Percentiles rank a stretch among this genome's conserved stretches.
These are phyloP conservation scores for Paraplagusia blochii DNA, from an alignment of 2,113 vertebrate species.

Conservation along the genomic window DNA sequence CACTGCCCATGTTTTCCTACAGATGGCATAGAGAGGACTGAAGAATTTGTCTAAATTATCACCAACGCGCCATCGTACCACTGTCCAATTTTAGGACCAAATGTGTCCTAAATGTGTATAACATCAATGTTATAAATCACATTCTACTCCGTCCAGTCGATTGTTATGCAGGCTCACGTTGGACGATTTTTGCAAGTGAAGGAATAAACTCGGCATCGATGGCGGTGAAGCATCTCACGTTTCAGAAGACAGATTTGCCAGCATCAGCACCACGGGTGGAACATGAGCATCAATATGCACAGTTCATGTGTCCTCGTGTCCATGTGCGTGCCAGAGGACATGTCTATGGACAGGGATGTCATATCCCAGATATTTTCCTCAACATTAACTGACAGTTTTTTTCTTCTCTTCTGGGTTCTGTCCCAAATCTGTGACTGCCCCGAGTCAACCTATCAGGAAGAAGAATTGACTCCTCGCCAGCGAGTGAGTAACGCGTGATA, in stretches of 20 bases:
- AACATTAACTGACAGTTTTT: background rate
- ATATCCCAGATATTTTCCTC: slow-evolving; percentile 15
- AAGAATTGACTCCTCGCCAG: background rate
- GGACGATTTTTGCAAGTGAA: slow-evolving; percentile 54
- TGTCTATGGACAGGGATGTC: slow-evolving; percentile 31
- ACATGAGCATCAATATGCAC: slow-evolving; percentile 29
- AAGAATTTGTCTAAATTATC: no score
- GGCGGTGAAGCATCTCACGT: slow-evolving; percentile 70
- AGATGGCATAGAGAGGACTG: no score
- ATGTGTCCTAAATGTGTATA: no score
- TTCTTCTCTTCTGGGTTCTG: slow-evolving; percentile 1
- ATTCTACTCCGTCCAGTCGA: slow-evolving; percentile 36
- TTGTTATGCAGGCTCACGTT: slow-evolving; percentile 68
- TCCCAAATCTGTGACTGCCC: background rate
- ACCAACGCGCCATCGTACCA: no score
- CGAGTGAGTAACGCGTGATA: background rate
- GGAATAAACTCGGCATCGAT: slow-evolving; percentile 71
- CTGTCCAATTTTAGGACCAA: no score
- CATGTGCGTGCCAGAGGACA: slow-evolving; percentile 40
- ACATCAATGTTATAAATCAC: no score
- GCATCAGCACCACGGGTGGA: slow-evolving; percentile 66
- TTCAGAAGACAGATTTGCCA: slow-evolving; percentile 72
- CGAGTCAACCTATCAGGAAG: background rate
- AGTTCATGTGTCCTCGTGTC: slow-evolving; percentile 6
- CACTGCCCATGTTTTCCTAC: no score